Base-by-base conservation (phyloP, 2,797 vertebrate species). In the Pteropus rufus region DNA sequence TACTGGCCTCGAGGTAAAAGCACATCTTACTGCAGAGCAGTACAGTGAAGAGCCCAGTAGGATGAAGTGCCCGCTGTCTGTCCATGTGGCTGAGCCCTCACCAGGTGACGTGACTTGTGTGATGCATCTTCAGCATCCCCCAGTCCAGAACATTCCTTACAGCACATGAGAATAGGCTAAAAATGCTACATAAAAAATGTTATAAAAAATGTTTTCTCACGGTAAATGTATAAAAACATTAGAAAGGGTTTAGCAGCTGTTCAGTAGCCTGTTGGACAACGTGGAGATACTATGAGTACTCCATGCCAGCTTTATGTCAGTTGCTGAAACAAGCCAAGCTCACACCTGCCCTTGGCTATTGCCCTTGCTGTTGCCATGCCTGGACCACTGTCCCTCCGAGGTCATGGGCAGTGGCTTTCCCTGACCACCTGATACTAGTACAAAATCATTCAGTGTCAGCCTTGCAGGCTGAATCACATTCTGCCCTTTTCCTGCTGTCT, bases 341-440 rank as follows among this genome's bases (percentile, higher is more conserved):
- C 56, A 15, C 0, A 0, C 31, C 44, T 69, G 44, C 83, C 10
- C 3, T 0, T 26, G 31, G 49, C 26, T 15, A 2, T 26, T 49
- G 7, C 44, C 41, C 54, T 41, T 62, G 23, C 36, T 60, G 12
- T 29, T 62, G 14, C 70, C 34, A 90, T 26, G 2, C n/a, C 23
- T 58, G 36, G 7, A 72, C 24, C 1, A 0, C 49, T 49, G 18
- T 82, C 36, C 54, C 19, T 83, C 56, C n/a, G 14, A 49, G 41
- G 19, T 21, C 44, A 1, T 7, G 7, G 64, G 36, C 70, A 44
- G 21, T 52, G 56, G 16, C 34, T 85, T 90, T 62, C 34, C 24
- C 24, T 49, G 75, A 56, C 14, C 3, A 18, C 31, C 54, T 58
- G 12, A 3, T 14, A n/a, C 26, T 41, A 0, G 0, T n/a, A 2